phyloP scores from a whole-genome alignment of 2,797 vertebrate species.

The Lithobates pipiens region DNA sequence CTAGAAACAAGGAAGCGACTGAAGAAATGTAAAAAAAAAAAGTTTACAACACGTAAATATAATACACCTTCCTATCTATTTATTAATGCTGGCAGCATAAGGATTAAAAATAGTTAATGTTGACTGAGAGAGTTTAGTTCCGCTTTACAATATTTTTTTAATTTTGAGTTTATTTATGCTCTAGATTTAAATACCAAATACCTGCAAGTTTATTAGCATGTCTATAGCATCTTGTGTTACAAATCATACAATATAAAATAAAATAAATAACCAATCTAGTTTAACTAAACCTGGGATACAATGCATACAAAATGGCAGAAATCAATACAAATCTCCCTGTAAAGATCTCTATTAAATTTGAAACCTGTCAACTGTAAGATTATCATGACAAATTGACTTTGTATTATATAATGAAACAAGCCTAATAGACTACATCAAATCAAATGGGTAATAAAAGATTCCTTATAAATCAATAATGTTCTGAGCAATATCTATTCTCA shows the following conservation, averaged over 20 bases:
- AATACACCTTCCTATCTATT: too few species aligned
- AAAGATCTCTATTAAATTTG: conserved; percentile 2
- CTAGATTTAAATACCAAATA: too few species aligned
- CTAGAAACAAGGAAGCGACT: too few species aligned
- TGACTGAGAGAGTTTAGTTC: too few species aligned
- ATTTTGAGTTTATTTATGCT: too few species aligned
- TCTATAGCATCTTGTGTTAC: too few species aligned
- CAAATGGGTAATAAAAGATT: conserved; percentile 1
- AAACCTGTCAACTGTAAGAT: background rate
- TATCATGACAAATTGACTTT: conserved; percentile 8
- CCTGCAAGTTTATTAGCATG: too few species aligned
- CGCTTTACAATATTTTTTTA: too few species aligned
- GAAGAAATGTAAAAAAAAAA: too few species aligned
- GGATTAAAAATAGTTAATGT: too few species aligned
- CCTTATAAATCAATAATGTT: conserved; percentile 2
- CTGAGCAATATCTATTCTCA: background rate
- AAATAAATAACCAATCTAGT: background rate
- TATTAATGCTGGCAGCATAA: too few species aligned
- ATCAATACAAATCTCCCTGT: conserved; percentile 19
- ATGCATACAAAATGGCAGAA: background rate
- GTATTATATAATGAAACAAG: background rate
- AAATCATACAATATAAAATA: background rate
- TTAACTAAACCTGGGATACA: background rate
- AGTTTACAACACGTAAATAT: too few species aligned
- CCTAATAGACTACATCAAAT: conserved; percentile 1